Evolutionary conservation across 2,888 invertebrate genomes (phyloP), one percentile per base, ranked within the genome.

Genomic region (Escarpia spicata): DNA sequence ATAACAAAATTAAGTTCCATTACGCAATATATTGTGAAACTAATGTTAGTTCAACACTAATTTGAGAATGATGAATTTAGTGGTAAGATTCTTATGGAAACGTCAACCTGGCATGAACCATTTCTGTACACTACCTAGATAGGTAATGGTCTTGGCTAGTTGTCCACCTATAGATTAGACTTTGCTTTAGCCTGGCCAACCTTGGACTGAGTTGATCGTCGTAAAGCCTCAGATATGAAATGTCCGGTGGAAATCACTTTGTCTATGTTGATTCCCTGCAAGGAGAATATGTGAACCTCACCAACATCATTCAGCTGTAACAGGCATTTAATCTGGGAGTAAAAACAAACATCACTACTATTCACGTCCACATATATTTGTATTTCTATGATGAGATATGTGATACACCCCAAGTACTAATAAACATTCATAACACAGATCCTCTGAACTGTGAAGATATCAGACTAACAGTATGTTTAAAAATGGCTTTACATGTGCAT

Each of bases 221-320:
- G 97, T 45, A 99, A 97, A 95, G 97, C 97, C 93, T 97, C 97
- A 94, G 98, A 98, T 94, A 99, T 99, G 96, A 97, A 99, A 93
- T 98, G 94, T 44, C 99, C 99, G 12, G 98, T 98, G 94, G 97
- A 97, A n/a, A 98, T 97, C 2, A 99, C 97, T 96, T 98, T 97
- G 37, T 98, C 97, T 93, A 99, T 97, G 96, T 99, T 97, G 31
- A 99, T 97, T 91, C 98, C 96, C 96, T 96, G 95, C 58, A 94
- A 92, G 43, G 60, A 91, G 6, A 45, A 93, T 60, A 93, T 12
- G 31, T 10, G 26, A 91, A 44, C 89, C 26, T 60, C 44, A 91
- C 12, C 9, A 3, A 60, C 60, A 75, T 2, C 75, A 26, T 26
- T 26, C 37, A 90, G n/a, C 31, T 12, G 90, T 15, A 60, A 43